Evolutionary conservation across 92 coral and sea anemone species (phyloP), one percentile per base, ranked within the genome.

Genomic region (Umimayanthus kanabou): DNA sequence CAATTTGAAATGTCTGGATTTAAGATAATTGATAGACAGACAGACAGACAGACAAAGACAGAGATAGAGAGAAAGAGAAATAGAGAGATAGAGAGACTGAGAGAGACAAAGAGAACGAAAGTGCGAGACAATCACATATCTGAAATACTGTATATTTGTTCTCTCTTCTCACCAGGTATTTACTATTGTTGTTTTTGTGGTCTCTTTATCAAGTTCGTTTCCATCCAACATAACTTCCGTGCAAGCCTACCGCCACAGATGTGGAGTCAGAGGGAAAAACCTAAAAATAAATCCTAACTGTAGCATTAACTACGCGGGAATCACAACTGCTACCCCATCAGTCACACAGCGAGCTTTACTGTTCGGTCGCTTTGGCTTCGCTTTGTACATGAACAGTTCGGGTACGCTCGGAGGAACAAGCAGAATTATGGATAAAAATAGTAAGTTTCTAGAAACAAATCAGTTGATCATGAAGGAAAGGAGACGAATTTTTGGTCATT

Each of bases 341-440:
- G 76, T 69, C 55, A 83, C 67, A 6, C 77, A 50, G 26, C 64
- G 87, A n/a, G 87, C 43, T 25, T 13, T 83, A 9, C 42, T 83
- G 39, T 83, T 83, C 28, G 77, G 87, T 9, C 42, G 87, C 23
- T 25, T 43, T 47, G 87, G 87, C 6, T 83, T 83, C 20, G 64
- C 65, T 6, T 67, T 83, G 2, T 69, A 71, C 66, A 83, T 83
- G 64, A 83, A 83, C 77, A 42, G 43, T 6, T 83, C 87, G 15
- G 87, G 87, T 30, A 42, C 64, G 13, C 65, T 83, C 0, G 28
- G 78, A 13, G 87, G 87, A 67, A 83, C 87, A 71, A 47, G 4
- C 39, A 29, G 15, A 43, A 30, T 50, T 16, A 9, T 23, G 45
- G 45, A 83, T 18, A 30, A 20, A 7, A 83, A 83, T 25, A 83